Base-by-base conservation (phyloP, 2,113 vertebrate genomes). In the Phodopus roborovskii region DNA sequence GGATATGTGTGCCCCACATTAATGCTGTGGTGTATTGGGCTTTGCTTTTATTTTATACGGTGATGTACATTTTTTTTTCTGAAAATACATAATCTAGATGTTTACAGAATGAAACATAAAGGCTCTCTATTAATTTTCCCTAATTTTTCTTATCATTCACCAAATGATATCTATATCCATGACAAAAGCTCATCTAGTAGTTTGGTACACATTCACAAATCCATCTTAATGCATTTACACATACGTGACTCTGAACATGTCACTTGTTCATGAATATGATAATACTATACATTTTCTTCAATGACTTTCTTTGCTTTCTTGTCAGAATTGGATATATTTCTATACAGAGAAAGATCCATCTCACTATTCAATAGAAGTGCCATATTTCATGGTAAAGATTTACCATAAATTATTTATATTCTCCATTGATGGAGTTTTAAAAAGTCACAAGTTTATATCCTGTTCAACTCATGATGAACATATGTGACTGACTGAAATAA, bases 31-130 rank as follows among this genome's bases (percentile, higher is more conserved):
- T 74, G 68, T 36, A 53, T 79, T 83, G 75, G 19, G 5, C 64
- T 64, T 48, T 83, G 33, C 79, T 94, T 95, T 94, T 53, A n/a
- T 77, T 68, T 86, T 85, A 58, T 87, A n/a, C 56, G 50, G 30
- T 58, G 28, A 77, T 77, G 39, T 2, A 74, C 58, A 62, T 30
- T 79, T 82, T 28, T 28, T 3, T 81, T 77, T 30, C 48, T 73
- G 36, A 66, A 94, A 84, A 88, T 42, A 66, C 53, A 92, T 15
- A 84, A 90, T 74, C 16, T 16, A 90, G 56, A 53, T n/a, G 15
- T 48, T 79, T 62, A 84, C 12, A 11, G 3, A 70, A 19, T 92
- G 53, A 88, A 60, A 94, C 68, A 26, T 36, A 24, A 58, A 64
- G 7, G 0, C 91, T 73, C 2, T 28, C 6, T 50, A 28, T 62